These are phyloP conservation scores for Dendrolimus kikuchii DNA, from an alignment of 1,140 invertebrate genomes.

Conservation along the genomic window DNA sequence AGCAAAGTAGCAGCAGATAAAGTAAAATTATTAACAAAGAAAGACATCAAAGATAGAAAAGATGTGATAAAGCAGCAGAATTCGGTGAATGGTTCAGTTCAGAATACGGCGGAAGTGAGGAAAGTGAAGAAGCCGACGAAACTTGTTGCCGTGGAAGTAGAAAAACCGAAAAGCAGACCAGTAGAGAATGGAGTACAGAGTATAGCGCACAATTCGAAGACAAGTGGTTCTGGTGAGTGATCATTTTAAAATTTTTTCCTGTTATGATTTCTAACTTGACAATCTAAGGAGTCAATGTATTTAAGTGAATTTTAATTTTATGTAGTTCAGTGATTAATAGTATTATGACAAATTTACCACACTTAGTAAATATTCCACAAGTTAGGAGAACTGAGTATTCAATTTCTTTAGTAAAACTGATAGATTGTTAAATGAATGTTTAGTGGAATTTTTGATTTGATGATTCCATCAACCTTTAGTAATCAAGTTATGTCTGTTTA, in stretches of 20 bases:
- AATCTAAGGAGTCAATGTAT: no score
- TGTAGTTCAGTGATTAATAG: no score
- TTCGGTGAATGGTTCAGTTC: constrained; percentile 39
- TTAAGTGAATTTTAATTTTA: no score
- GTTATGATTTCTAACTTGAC: no score
- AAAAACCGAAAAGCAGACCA: constrained; percentile 39
- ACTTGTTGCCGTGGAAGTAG: constrained; percentile 37
- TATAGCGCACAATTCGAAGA: constrained; percentile 32
- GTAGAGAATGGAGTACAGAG: constrained; percentile 48
- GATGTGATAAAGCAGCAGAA: constrained; percentile 61
- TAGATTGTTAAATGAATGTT: no score
- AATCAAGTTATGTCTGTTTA: no score
- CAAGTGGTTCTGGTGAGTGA: constrained; percentile 26
- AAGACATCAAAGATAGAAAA: constrained; percentile 66
- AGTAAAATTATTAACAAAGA: constrained; percentile 59
- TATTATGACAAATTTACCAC: no score
- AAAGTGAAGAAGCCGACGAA: constrained; percentile 49
- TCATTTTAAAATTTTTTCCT: constrained; percentile 1
- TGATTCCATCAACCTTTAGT: no score
- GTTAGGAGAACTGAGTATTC: no score
- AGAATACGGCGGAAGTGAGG: constrained; percentile 36
- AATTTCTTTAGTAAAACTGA: constrained; percentile 11
- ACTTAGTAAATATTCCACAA: no score
- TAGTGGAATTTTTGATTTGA: no score
- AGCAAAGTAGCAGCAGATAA: constrained; percentile 57